phyloP scores from a whole-genome alignment of 2,797 vertebrate genomes.

The Cheirogaleus major region DNA sequence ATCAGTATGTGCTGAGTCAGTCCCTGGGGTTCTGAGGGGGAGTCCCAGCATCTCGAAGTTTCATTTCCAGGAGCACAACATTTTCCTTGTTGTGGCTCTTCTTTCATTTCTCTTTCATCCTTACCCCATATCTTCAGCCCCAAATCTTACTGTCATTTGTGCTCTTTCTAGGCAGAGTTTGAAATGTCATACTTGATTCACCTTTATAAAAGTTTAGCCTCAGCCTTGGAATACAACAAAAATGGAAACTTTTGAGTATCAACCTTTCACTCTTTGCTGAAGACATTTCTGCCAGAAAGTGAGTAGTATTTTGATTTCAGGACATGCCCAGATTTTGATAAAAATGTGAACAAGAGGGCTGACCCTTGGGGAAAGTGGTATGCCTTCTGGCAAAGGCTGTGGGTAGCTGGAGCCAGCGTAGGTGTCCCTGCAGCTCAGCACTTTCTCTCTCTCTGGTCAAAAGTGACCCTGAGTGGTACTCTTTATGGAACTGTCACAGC shows the following conservation, averaged over 20 bases:
- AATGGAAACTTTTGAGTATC: neutral
- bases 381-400: neutral
- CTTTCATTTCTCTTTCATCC: slow-evolving; percentile 67
- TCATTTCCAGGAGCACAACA: slow-evolving; percentile 64
- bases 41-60: slow-evolving; percentile 64
- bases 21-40: slow-evolving; percentile 29
- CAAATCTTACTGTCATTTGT: neutral
- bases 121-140: slow-evolving; percentile 14
- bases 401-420: no score
- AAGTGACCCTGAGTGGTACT: neutral
- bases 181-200: neutral
- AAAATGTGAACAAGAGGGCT: neutral
- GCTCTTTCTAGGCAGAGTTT: slow-evolving; percentile 30
- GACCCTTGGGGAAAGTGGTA: neutral
- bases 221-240: neutral
- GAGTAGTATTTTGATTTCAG: neutral
- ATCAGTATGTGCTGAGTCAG: slow-evolving; percentile 62
- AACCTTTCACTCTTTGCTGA: neutral
- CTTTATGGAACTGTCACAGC: neutral
- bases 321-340: neutral
- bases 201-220: neutral
- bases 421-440: neutral
- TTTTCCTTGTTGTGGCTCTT: slow-evolving; percentile 69
- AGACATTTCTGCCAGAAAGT: neutral
- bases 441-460: neutral